These are phyloP conservation scores for Nomada fucata DNA, from an alignment of 2,888 invertebrate genomes.

Conservation along the genomic window DNA sequence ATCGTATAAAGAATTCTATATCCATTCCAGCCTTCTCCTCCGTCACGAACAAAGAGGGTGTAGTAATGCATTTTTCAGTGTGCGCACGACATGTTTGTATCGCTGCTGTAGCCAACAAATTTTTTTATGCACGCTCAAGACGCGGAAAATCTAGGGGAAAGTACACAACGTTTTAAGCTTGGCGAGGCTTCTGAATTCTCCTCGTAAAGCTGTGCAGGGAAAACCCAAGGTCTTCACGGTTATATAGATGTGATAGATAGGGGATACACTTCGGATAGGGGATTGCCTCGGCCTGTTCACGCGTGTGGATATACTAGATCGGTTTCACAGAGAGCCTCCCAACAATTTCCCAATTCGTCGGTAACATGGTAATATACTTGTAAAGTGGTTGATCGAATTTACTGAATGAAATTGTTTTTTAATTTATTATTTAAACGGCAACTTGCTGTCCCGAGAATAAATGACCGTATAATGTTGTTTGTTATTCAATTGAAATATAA, in stretches of 20 bases:
- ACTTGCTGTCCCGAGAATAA: no score
- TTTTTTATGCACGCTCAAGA: slow-evolving; percentile 11
- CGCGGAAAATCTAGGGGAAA: slow-evolving; percentile 22
- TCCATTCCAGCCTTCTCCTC: neutral
- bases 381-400: neutral
- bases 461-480: no score
- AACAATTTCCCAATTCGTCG: neutral
- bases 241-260: slow-evolving; percentile 31
- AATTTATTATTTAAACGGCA: no score
- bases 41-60: neutral
- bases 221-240: slow-evolving; percentile 14
- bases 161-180: slow-evolving; percentile 7
- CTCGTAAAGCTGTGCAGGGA: slow-evolving; percentile 21
- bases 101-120: slow-evolving; percentile 9
- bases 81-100: neutral
- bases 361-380: neutral
- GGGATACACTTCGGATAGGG: slow-evolving; percentile 46
- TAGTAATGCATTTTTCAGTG: neutral
- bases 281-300: slow-evolving; percentile 26
- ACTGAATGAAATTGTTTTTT: neutral
- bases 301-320: neutral
- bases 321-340: neutral
- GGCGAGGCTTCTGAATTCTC: slow-evolving; percentile 19
- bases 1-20: neutral
- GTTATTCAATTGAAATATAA: no score